phyloP scores from a whole-genome alignment of 2,888 invertebrate genomes.

The Tachina lurida region DNA sequence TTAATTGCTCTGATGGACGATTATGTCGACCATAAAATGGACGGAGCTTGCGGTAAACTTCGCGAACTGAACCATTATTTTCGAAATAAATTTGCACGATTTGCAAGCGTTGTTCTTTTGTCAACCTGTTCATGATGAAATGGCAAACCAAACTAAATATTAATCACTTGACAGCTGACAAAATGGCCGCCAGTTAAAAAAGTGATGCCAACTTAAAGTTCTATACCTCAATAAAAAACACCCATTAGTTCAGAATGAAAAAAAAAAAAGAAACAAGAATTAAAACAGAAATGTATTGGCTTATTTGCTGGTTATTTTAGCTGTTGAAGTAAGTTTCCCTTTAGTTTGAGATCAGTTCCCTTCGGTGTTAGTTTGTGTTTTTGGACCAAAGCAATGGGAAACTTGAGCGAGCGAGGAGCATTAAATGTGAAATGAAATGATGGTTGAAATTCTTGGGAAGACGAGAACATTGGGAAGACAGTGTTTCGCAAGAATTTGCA shows the following conservation, averaged over 20 bases:
- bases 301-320: slow-evolving; percentile 49
- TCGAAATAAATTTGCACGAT: too few species aligned
- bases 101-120: too few species aligned
- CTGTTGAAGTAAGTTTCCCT: slow-evolving; percentile 47
- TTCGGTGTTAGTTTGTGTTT: slow-evolving; percentile 15
- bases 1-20: too few species aligned
- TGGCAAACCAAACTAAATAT: too few species aligned
- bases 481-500: slow-evolving; percentile 82
- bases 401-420: slow-evolving; percentile 61
- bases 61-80: too few species aligned
- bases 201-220: too few species aligned
- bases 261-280: slow-evolving; percentile 4
- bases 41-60: too few species aligned
- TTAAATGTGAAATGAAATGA: slow-evolving; percentile 76
- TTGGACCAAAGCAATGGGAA: slow-evolving; percentile 55
- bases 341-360: slow-evolving; percentile 56
- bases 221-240: too few species aligned
- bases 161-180: too few species aligned
- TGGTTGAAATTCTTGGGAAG: slow-evolving; percentile 77
- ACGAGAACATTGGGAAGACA: slow-evolving; percentile 76
- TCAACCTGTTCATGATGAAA: too few species aligned
- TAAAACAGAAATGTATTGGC: neutral
- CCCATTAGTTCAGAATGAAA: neutral
- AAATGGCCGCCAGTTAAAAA: too few species aligned
- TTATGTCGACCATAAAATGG: too few species aligned